Evolutionary conservation across 1,140 invertebrate species (phyloP).

Genomic region (Dryas iulia): DNA sequence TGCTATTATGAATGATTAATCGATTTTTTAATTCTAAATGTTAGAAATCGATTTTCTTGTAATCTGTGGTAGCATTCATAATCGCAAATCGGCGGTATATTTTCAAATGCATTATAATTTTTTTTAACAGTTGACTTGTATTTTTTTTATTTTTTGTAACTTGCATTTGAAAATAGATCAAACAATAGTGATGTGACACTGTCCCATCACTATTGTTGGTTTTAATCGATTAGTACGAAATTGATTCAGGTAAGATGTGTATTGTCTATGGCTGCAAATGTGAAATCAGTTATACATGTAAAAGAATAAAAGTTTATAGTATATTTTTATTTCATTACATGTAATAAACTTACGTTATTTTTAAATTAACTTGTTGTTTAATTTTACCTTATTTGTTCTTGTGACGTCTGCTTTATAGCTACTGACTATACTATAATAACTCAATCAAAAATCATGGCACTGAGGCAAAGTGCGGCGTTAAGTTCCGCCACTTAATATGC

Average conservation of each 20-base stretch:
- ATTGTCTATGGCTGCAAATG: constrained; percentile 29
- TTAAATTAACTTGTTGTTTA: constrained; percentile 67
- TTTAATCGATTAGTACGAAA: constrained; percentile 37
- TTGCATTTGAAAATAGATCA: constrained; percentile 26
- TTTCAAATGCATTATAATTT: constrained; percentile 31
- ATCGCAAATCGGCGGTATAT: constrained; percentile 11
- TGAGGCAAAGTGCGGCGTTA: too few species aligned
- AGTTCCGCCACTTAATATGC: too few species aligned
- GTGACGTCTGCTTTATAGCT: too few species aligned
- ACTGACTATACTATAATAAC: too few species aligned
- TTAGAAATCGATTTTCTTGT: not conserved
- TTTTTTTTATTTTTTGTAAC: constrained; percentile 12
- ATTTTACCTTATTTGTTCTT: constrained; percentile 20
- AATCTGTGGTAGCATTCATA: not conserved
- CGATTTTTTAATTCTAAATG: not conserved
- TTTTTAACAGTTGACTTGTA: constrained; percentile 28
- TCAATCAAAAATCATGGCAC: too few species aligned
- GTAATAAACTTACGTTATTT: constrained; percentile 80
- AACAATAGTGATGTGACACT: constrained; percentile 18
- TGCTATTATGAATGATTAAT: not conserved
- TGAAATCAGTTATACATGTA: constrained; percentile 60
- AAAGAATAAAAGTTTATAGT: constrained; percentile 68
- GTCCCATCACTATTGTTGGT: constrained; percentile 17
- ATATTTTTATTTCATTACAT: constrained; percentile 79
- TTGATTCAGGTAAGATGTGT: constrained; percentile 34